Conservation (phyloP, 2,797 vertebrate species). For the Monodelphis domestica region DNA sequence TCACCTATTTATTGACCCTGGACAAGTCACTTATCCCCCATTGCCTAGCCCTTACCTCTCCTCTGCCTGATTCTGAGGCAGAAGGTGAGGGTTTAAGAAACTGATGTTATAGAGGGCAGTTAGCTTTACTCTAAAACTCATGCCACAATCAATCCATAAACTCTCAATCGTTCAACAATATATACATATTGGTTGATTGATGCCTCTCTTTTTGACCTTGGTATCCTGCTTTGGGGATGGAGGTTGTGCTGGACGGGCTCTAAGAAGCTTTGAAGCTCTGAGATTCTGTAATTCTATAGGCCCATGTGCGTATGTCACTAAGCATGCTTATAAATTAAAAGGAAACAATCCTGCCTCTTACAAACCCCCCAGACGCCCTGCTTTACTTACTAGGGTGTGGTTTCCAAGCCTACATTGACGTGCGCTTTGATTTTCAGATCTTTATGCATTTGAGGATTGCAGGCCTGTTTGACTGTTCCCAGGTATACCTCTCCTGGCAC, state of each 20-base stretch:
- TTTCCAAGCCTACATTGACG: constrained; percentile 87
- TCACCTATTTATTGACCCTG: too few species aligned
- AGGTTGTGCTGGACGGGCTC: background rate
- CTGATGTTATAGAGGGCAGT: background rate
- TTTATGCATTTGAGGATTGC: constrained; percentile 84
- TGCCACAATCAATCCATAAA: background rate
- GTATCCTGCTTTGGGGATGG: background rate
- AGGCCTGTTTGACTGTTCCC: constrained; percentile 88
- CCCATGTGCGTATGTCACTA: background rate
- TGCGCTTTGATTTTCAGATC: constrained; percentile 90
- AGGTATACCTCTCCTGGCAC: constrained; percentile 88
- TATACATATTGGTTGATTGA: background rate
- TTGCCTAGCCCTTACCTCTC: too few species aligned
- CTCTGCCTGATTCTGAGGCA: too few species aligned
- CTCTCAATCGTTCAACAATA: background rate
- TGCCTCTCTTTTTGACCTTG: background rate
- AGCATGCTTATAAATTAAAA: background rate
- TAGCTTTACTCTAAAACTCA: background rate
- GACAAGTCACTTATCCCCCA: too few species aligned
- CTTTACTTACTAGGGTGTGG: constrained; percentile 84
- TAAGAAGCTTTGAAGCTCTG: background rate
- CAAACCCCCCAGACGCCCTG: background rate
- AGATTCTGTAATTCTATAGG: background rate
- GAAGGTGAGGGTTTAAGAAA: too few species aligned
- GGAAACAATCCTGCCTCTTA: background rate